Evolutionary conservation across 2,113 vertebrate genomes (phyloP).

Genomic region (Xiphophorus hellerii): DNA sequence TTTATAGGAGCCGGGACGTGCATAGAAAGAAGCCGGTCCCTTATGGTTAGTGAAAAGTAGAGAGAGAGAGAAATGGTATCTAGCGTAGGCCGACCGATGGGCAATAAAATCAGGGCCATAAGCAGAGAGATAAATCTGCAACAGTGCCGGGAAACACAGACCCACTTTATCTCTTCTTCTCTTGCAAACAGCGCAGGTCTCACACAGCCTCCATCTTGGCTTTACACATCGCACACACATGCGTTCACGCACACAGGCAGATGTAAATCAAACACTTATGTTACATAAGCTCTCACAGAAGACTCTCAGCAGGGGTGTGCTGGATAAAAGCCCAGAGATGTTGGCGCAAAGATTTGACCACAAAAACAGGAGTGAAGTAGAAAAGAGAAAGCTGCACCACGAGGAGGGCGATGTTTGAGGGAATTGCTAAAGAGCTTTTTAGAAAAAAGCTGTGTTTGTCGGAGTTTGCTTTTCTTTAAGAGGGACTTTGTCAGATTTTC

Average conservation of each 20-base stretch:
- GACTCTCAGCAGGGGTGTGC: slow-evolving; percentile 8
- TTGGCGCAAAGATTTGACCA: slow-evolving; percentile 10
- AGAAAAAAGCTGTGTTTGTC: background rate
- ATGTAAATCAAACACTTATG: slow-evolving; percentile 60
- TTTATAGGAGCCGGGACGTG: slow-evolving; percentile 60
- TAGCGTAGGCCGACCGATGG: slow-evolving; percentile 49
- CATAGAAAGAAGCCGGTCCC: slow-evolving; percentile 43
- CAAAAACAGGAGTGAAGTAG: slow-evolving; percentile 2
- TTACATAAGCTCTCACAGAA: slow-evolving; percentile 48
- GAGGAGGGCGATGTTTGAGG: background rate
- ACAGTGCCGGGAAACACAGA: slow-evolving; percentile 64
- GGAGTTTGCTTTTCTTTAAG: slow-evolving; percentile 1
- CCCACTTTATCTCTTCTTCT: slow-evolving; percentile 66
- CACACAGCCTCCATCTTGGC: slow-evolving; percentile 33
- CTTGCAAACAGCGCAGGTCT: slow-evolving; percentile 41
- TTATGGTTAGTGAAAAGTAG: slow-evolving; percentile 46
- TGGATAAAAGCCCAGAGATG: slow-evolving; percentile 25
- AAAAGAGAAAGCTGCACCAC: background rate
- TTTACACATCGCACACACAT: slow-evolving; percentile 5
- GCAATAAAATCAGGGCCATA: slow-evolving; percentile 69
- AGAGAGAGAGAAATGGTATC: slow-evolving; percentile 27
- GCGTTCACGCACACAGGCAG: slow-evolving; percentile 4
- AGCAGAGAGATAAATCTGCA: slow-evolving; percentile 77
- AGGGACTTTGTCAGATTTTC: slow-evolving; percentile 33
- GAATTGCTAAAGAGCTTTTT: background rate